Percentiles rank a stretch among this genome's conserved stretches.
Evolutionary conservation across 53 echinoderm and acorn worm species (phyloP).

Genomic region (Luidia sarsii): DNA sequence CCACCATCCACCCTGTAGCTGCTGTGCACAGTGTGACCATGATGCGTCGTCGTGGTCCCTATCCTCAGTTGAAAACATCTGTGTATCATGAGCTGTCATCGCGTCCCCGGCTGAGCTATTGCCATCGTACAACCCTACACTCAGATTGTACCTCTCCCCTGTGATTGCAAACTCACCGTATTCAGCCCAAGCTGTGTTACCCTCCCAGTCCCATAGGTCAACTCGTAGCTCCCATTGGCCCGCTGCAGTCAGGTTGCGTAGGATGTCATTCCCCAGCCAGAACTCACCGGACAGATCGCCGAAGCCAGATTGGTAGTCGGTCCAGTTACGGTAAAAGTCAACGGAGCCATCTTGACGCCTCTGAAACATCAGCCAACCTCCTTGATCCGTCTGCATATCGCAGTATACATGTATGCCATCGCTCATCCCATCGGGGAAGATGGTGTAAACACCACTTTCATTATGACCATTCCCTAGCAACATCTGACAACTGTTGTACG

Average conservation of each 20-base stretch:
- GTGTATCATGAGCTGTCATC: neutral
- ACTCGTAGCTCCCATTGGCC: constrained; percentile 20
- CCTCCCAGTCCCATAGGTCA: constrained; percentile 10
- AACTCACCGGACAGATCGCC: constrained; percentile 33
- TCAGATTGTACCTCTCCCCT: constrained; percentile 11
- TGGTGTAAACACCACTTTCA: constrained; percentile 25
- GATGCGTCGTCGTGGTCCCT: neutral
- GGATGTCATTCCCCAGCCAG: constrained; percentile 29
- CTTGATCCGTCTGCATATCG: constrained; percentile 32
- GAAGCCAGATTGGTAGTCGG: constrained; percentile 33
- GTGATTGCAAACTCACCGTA: constrained; percentile 7
- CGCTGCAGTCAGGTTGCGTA: neutral
- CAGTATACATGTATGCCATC: constrained; percentile 26
- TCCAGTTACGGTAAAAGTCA: constrained; percentile 21
- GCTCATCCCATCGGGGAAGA: constrained; percentile 8
- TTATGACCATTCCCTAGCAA: neutral
- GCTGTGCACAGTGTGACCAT: neutral
- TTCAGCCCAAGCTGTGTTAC: constrained; percentile 1
- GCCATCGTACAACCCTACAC: neutral
- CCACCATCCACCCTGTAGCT: constrained; percentile 6
- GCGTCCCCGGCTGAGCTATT: constrained; percentile 10
- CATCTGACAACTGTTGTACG: constrained; percentile 12
- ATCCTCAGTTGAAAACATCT: constrained; percentile 2
- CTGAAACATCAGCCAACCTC: constrained; percentile 42
- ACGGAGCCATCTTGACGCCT: constrained; percentile 17